phyloP scores from a whole-genome alignment of 2,888 invertebrate genomes.

The Pycnomerus fuliginosus region DNA sequence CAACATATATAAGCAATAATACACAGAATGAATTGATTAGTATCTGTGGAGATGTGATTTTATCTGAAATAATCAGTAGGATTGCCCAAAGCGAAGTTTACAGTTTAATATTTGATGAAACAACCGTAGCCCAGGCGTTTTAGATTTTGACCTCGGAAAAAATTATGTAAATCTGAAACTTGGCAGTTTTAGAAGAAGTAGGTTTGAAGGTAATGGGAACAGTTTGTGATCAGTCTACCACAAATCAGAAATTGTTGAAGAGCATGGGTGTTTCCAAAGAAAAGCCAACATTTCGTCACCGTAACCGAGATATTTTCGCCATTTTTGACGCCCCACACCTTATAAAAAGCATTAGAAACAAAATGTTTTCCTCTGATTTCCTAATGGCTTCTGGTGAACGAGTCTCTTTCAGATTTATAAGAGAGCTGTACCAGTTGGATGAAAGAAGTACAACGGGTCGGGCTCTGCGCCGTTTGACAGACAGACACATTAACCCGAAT shows the following conservation, averaged over 20 bases:
- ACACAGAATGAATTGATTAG: slow-evolving; percentile 10
- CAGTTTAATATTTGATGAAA: slow-evolving; percentile 5
- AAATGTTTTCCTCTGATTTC: slow-evolving; percentile 10
- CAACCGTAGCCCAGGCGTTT: no score
- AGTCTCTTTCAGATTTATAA: slow-evolving; percentile 21
- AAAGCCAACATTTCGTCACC: no score
- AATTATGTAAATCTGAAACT: no score
- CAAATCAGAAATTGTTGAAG: no score
- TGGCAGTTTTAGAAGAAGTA: no score
- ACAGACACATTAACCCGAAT: slow-evolving; percentile 22
- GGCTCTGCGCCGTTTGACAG: slow-evolving; percentile 17
- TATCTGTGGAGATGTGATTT: slow-evolving; percentile 1
- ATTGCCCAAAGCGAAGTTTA: not conserved
- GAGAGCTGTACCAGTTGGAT: slow-evolving; percentile 13
- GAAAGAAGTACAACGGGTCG: slow-evolving; percentile 3
- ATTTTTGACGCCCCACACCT: slow-evolving; percentile 26
- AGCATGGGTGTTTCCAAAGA: no score
- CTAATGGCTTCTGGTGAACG: slow-evolving; percentile 4
- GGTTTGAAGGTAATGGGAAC: no score
- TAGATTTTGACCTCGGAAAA: no score
- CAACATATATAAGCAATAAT: slow-evolving; percentile 17
- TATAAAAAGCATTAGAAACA: slow-evolving; percentile 22
- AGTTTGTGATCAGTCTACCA: no score
- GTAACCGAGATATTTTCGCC: slow-evolving; percentile 13
- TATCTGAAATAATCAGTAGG: not conserved